Evolutionary conservation across 2,797 vertebrate genomes (phyloP).

Genomic region (Gouania willdenowi): DNA sequence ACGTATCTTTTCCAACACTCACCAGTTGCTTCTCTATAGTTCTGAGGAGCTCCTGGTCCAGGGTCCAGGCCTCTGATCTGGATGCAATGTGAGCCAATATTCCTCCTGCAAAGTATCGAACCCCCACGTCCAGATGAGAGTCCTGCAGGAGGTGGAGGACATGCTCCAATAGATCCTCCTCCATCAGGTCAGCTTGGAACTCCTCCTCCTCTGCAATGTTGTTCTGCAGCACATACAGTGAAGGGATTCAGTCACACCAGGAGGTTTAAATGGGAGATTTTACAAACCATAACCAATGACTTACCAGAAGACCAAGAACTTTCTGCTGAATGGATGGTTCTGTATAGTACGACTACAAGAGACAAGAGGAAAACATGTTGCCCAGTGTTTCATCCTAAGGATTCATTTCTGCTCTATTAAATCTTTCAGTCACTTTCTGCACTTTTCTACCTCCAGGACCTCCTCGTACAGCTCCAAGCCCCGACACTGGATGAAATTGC

Average conservation of each 20-base stretch:
- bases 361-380: neutral
- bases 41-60: conserved; percentile 77
- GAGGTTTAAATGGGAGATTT: too few species aligned
- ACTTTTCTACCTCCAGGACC: conserved; percentile 83
- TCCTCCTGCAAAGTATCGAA: conserved; percentile 91
- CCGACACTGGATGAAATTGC: conserved; percentile 89
- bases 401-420: neutral
- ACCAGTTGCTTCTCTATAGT: conserved; percentile 85
- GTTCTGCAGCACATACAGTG: conserved; percentile 69
- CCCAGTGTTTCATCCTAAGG: neutral
- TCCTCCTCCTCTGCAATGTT: conserved; percentile 93
- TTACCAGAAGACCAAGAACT: conserved; percentile 91
- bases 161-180: conserved; percentile 89
- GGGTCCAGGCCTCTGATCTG: conserved; percentile 82
- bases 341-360: conserved; percentile 81
- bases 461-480: conserved; percentile 92
- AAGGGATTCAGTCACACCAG: too few species aligned
- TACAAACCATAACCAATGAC: conserved; percentile 31
- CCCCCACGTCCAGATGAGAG: conserved; percentile 78
- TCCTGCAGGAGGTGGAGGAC: conserved; percentile 83
- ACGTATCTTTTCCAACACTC: too few species aligned
- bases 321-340: conserved; percentile 89
- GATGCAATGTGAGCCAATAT: conserved; percentile 90
- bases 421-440: neutral
- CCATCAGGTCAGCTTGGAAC: conserved; percentile 84